Evolutionary conservation across 2,797 vertebrate genomes (phyloP).

Genomic region (Tamandua tetradactyla): DNA sequence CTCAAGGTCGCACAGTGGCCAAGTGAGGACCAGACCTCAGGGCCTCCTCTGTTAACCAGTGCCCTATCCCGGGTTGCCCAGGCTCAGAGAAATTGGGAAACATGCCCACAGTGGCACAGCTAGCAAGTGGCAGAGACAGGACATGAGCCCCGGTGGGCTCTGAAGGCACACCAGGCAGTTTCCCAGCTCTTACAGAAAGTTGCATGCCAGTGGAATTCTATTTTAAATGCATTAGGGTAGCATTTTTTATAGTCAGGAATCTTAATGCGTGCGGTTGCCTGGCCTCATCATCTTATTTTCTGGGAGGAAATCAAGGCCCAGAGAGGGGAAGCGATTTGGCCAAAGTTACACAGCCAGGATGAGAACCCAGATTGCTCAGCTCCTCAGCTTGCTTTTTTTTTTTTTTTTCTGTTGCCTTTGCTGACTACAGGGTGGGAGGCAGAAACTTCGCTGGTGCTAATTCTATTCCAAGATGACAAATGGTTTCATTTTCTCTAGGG

Average conservation of each 20-base stretch:
- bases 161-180: background rate
- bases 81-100: background rate
- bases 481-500: constrained; percentile 49
- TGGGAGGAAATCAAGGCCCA: background rate
- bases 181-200: background rate
- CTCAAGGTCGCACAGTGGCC: background rate
- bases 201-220: background rate
- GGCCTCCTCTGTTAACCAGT: background rate
- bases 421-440: background rate
- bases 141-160: background rate
- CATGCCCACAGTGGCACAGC: background rate
- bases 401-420: background rate
- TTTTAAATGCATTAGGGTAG: background rate
- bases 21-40: background rate
- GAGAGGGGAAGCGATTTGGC: background rate
- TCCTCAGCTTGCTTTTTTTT: background rate
- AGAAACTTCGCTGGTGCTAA: background rate
- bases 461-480: constrained; percentile 20
- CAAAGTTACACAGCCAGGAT: background rate
- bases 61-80: background rate
- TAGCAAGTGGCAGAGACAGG: background rate
- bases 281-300: background rate
- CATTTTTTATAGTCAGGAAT: background rate
- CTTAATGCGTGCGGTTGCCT: background rate
- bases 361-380: background rate